phyloP scores from a whole-genome alignment of 1,140 invertebrate genomes.

The Idris sp. region DNA sequence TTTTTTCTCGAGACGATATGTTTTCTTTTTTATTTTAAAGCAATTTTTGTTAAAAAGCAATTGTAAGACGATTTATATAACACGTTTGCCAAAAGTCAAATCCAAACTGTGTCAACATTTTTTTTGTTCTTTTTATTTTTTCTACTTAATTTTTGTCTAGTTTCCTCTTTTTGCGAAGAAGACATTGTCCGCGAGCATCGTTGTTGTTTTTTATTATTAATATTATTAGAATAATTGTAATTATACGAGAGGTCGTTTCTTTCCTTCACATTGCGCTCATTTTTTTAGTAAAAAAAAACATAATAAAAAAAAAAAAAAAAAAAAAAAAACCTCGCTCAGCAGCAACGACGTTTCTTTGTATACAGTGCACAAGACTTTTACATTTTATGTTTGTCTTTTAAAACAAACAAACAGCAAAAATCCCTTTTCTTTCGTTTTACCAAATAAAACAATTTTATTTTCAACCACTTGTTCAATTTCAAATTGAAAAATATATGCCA shows the following conservation, averaged over 20 bases:
- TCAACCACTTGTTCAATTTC: slow-evolving; percentile 23
- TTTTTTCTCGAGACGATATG: too few species aligned
- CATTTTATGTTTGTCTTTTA: slow-evolving; percentile 23
- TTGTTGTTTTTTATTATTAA: slow-evolving; percentile 51
- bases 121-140: slow-evolving; percentile 7
- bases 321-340: slow-evolving; percentile 57
- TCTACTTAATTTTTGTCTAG: too few species aligned
- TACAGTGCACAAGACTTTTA: slow-evolving; percentile 41
- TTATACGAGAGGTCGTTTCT: slow-evolving; percentile 45
- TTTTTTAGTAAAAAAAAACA: too few species aligned
- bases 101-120: too few species aligned
- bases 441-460: slow-evolving; percentile 28
- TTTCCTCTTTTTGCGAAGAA: slow-evolving; percentile 23
- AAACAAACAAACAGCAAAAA: slow-evolving; percentile 3
- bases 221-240: slow-evolving; percentile 55
- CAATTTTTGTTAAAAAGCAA: too few species aligned
- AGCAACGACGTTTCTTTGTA: slow-evolving; percentile 47
- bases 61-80: too few species aligned
- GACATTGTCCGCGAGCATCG: slow-evolving; percentile 30
- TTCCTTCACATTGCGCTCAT: slow-evolving; percentile 50
- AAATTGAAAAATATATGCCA: slow-evolving; percentile 27
- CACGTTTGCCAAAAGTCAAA: too few species aligned
- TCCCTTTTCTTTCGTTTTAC: slow-evolving; percentile 24
- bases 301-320: too few species aligned
- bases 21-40: too few species aligned